Base-by-base conservation (phyloP, 2,113 vertebrate genomes). In the Oophaga pumilio region DNA sequence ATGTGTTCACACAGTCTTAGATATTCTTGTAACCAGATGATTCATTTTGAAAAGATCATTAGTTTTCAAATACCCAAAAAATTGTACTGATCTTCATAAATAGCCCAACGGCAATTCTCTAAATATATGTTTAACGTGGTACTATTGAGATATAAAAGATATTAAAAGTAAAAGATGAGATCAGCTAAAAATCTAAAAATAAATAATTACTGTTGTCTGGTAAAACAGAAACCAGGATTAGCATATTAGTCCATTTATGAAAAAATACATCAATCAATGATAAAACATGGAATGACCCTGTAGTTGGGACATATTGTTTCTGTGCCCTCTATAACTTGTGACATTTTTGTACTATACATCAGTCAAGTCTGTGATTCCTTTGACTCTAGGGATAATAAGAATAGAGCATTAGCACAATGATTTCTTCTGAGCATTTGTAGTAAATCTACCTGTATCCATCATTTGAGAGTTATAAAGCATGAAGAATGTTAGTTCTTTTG, bases 271-370 rank as follows among this genome's bases (percentile, higher is more conserved):
- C 24, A 53, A 76, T n/a, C 43, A 53, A 76, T 76, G 52, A 76
- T 22, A 8, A 50, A 20, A 76, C 8, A 76, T 64, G 62, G 22
- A 62, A 64, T 59, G 20, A 33, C 6, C 15, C 6, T 64, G 28
- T 49, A 12, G 28, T 49, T 49, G 18, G 28, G 59, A 64, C 26
- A 33, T 43, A 62, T 82, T 20, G 28, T 28, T 18, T 62, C 17
- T 82, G 79, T 64, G 22, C 49, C 43, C 62, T 49, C 28, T 49
- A 62, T 62, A 82, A 43, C 24, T 60, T 64, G 28, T 15, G 53
- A 60, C 43, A 28, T 82, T 24, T 49, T 82, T 82, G 62, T 62
- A 4, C 33, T 43, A 43, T 43, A 43, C 62, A 82, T 82, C 79
- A 82, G 79, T 82, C 9, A 83, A 50, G 60, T 68, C 62, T 68